phyloP scores from a whole-genome alignment of 2,797 vertebrate species.

The Enoplosus armatus region DNA sequence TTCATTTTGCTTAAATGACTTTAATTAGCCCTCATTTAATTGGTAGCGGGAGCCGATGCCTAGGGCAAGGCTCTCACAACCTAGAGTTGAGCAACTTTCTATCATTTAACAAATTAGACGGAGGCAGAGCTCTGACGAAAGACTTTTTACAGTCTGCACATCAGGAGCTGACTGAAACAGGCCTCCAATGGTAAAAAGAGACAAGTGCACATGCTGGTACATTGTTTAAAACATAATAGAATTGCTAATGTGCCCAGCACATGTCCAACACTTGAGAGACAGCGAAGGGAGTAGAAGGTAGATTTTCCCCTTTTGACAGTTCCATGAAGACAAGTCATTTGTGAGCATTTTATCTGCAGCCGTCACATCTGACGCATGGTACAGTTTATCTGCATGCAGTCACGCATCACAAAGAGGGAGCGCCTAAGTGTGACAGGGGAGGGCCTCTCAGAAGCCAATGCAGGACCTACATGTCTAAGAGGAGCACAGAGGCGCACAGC shows the following conservation, averaged over 20 bases:
- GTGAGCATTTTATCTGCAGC: conserved; percentile 78
- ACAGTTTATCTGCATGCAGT: conserved; percentile 77
- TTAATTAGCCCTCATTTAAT: conserved; percentile 84
- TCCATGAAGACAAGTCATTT: conserved; percentile 74
- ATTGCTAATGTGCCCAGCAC: background rate
- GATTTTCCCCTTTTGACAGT: conserved; percentile 54
- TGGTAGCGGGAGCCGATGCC: conserved; percentile 69
- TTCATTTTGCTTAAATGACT: conserved; percentile 81
- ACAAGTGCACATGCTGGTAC: background rate
- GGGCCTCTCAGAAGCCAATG: conserved; percentile 43
- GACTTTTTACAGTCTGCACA: conserved; percentile 42
- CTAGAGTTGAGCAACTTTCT: conserved; percentile 62
- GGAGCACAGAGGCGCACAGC: conserved; percentile 4
- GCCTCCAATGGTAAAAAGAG: conserved; percentile 13
- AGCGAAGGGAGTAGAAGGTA: conserved; percentile 10
- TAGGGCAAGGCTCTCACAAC: conserved; percentile 65
- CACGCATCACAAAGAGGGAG: conserved; percentile 56
- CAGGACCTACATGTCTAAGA: conserved; percentile 26
- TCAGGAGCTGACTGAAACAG: conserved; percentile 36
- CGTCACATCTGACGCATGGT: conserved; percentile 74
- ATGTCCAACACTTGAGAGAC: background rate
- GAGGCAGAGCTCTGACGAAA: conserved; percentile 48
- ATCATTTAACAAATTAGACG: conserved; percentile 64
- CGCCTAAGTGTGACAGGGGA: conserved; percentile 45
- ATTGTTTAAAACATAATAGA: background rate